Percentiles rank a stretch among this genome's conserved stretches.
Evolutionary conservation across 2,888 invertebrate species (phyloP).

Genomic region (Chymomyza fuscimana): DNA sequence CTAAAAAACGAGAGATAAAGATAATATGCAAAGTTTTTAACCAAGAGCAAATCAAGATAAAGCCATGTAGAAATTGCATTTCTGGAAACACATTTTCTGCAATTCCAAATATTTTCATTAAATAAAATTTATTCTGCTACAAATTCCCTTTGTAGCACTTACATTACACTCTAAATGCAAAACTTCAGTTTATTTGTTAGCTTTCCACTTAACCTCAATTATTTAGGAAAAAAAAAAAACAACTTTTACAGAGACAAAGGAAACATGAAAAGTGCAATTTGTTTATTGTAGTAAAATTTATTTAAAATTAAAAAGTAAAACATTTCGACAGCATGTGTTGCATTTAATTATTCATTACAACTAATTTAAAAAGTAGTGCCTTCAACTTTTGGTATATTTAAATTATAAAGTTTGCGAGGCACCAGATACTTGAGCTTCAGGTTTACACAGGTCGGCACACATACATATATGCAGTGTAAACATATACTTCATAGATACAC

Average conservation of each 20-base stretch:
- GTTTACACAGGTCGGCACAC: constrained; percentile 39
- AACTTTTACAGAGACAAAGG: background rate
- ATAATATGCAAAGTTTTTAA: background rate
- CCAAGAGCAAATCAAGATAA: background rate
- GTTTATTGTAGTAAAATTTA: too few species aligned
- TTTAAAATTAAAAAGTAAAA: background rate
- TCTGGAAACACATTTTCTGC: too few species aligned
- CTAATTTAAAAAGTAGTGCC: constrained; percentile 64
- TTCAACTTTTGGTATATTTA: constrained; percentile 8
- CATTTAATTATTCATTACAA: constrained; percentile 67
- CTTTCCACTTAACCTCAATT: too few species aligned
- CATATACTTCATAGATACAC: constrained; percentile 6
- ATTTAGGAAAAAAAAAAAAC: constrained; percentile 20
- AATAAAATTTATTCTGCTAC: too few species aligned
- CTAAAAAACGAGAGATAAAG: too few species aligned
- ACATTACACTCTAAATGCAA: too few species aligned
- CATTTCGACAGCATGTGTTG: constrained; percentile 44
- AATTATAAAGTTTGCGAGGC: constrained; percentile 33
- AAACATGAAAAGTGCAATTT: too few species aligned
- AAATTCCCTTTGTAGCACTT: too few species aligned
- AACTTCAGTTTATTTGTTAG: too few species aligned
- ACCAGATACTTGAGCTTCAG: constrained; percentile 29
- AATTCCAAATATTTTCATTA: too few species aligned
- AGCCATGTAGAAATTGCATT: too few species aligned
- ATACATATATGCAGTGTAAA: constrained; percentile 11